Evolutionary conservation across 35 echinoderm and acorn worm genomes (phyloP).

Genomic region (Eucidaris tribuloides): DNA sequence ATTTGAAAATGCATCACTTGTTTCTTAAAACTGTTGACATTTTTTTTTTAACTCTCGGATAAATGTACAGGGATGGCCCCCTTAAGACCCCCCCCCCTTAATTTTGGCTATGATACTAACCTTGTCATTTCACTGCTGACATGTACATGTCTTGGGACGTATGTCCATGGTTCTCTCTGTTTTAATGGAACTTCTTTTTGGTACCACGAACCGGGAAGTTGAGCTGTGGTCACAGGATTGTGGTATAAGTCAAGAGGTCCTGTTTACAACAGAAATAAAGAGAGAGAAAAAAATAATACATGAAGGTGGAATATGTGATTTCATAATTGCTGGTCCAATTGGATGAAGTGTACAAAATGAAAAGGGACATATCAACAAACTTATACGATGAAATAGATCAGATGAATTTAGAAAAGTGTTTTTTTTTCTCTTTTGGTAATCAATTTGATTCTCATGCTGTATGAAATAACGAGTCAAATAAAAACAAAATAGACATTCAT

Average conservation of each 20-base stretch:
- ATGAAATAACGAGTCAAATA: too few relatives aligned
- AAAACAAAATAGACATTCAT: too few relatives aligned
- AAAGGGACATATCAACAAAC: slow-evolving; percentile 10
- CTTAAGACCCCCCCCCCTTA: background rate
- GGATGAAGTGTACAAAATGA: background rate
- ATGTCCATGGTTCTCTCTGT: slow-evolving; percentile 48
- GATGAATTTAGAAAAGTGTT: too few relatives aligned
- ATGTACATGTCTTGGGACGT: slow-evolving; percentile 30
- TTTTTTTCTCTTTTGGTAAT: too few relatives aligned
- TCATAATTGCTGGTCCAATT: background rate
- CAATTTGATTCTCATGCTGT: too few relatives aligned
- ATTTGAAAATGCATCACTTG: background rate
- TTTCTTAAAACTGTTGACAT: background rate
- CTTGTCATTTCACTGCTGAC: slow-evolving; percentile 70
- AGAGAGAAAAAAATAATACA: background rate
- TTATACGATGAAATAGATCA: too few relatives aligned
- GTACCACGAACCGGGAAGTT: slow-evolving; percentile 70
- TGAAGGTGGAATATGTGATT: background rate
- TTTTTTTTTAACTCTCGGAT: background rate
- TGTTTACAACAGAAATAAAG: background rate
- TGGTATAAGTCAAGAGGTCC: slow-evolving; percentile 75
- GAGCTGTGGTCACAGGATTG: slow-evolving; percentile 71
- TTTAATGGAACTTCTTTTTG: slow-evolving; percentile 21
- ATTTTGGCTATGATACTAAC: background rate
- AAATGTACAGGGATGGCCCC: background rate